A percentile compares a stretch with the other conserved stretches of the same genome.
Conservation (phyloP, 2,113 vertebrate genomes). For the Oncorhynchus mykiss region DNA sequence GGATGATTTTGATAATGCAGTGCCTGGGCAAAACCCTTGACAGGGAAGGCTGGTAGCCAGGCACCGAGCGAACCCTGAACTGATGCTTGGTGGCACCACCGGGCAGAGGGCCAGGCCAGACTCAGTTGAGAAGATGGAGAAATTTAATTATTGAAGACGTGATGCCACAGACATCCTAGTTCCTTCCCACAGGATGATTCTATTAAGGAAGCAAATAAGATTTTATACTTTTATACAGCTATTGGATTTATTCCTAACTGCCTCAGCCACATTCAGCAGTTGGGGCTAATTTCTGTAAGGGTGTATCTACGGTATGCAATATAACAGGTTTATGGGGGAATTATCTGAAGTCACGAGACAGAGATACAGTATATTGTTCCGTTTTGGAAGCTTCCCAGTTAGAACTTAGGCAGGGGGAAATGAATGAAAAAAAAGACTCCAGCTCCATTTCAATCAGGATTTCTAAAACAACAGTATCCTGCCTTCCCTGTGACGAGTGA, state of each 20-base stretch:
- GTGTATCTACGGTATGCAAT: neutral
- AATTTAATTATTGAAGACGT: conserved; percentile 73
- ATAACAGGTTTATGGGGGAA: neutral
- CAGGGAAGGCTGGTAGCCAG: conserved; percentile 53
- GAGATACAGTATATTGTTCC: no score
- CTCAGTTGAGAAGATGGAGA: conserved; percentile 27
- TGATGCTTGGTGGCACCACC: conserved; percentile 51
- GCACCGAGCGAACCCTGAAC: conserved; percentile 39
- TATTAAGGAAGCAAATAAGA: conserved; percentile 65
- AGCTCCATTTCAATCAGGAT: no score
- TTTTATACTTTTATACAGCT: conserved; percentile 62
- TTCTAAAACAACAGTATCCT: no score
- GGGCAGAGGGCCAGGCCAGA: conserved; percentile 38
- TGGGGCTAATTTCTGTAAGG: conserved; percentile 42
- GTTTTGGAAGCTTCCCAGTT: no score
- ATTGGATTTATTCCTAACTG: conserved; percentile 66
- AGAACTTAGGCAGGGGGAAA: no score
- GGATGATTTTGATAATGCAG: conserved; percentile 21
- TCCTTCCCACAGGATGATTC: conserved; percentile 66
- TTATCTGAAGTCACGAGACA: neutral
- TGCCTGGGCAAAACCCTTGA: conserved; percentile 57
- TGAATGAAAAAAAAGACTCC: no score
- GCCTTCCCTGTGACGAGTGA: conserved; percentile 1
- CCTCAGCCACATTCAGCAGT: conserved; percentile 52
- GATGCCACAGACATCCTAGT: conserved; percentile 70